Conservation (phyloP, 2,797 vertebrate genomes). For the Gobionotothen gibberifrons region DNA sequence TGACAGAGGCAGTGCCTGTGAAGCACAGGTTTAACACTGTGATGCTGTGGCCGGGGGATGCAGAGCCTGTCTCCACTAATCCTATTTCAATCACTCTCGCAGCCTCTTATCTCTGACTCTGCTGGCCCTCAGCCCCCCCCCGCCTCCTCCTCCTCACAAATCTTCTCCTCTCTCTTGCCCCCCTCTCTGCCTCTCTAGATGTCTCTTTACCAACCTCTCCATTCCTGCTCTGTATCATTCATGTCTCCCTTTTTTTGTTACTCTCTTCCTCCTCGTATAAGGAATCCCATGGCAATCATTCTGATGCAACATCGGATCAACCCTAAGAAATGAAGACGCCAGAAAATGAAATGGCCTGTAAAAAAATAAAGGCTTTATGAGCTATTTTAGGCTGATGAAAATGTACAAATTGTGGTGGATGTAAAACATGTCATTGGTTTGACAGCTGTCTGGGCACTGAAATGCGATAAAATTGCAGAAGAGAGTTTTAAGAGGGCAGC, state of each 20-base stretch:
- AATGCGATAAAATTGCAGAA: conserved; percentile 55
- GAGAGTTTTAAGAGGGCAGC: conserved; percentile 53
- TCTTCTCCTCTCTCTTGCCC: conserved; percentile 52
- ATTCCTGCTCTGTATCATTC: conserved; percentile 42
- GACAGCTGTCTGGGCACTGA: conserved; percentile 69
- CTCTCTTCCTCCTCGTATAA: conserved; percentile 43
- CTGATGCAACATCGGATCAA: conserved; percentile 75
- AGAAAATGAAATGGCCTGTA: conserved; percentile 63
- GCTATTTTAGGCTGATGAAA: conserved; percentile 70
- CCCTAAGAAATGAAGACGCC: conserved; percentile 51
- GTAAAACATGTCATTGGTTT: conserved; percentile 68
- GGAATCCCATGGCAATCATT: conserved; percentile 72
- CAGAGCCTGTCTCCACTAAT: conserved; percentile 82
- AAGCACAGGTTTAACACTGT: conserved; percentile 77
- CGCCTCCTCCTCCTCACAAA: conserved; percentile 55
- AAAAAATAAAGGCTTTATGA: conserved; percentile 61
- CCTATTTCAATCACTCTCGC: conserved; percentile 83
- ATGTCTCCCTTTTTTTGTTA: conserved; percentile 47
- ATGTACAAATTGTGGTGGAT: conserved; percentile 71
- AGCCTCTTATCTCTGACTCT: conserved; percentile 79
- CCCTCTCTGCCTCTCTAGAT: conserved; percentile 25
- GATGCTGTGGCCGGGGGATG: conserved; percentile 75
- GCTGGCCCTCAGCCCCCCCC: conserved; percentile 65
- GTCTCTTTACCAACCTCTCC: conserved; percentile 37
- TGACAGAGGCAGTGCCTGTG: conserved; percentile 77